Base-by-base conservation (phyloP, 2,113 vertebrate species). In the Polypterus senegalus region DNA sequence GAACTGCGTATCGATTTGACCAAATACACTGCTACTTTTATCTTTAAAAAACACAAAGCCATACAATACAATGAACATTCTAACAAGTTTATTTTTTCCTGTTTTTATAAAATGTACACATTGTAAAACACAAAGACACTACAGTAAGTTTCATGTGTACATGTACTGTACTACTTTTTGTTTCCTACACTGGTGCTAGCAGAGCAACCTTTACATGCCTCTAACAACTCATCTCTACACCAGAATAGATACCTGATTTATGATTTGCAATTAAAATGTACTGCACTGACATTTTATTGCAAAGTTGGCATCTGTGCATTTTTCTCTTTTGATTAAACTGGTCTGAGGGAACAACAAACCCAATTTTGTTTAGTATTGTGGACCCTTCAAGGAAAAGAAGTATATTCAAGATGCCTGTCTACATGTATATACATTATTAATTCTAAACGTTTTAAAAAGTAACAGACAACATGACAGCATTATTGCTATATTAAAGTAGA, bases 181-280 rank as follows among this genome's bases (percentile, higher is more conserved):
- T 47, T 69, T 68, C 68, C 83, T 85, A 85, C 83, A 84, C 83
- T 84, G 80, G 82, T 81, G 83, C 74, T 79, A 79, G 74, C 81
- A 85, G 81, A 83, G 79, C 77, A 77, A 74, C 73, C 63, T 65
- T 77, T 72, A 72, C 76, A 57, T 71, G 66, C 71, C 63, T 72
- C 63, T 70, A 62, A 69, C 59, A 74, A 72, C 73, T 78, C 72
- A 70, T 71, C 72, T 84, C 73, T 81, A 83, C 81, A 87, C 82
- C 84, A 85, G 84, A 86, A 83, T 85, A 86, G 85, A 83, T 80
- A 81, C 75, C 77, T 82, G 81, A 84, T 83, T 83, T 70, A 63
- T 65, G 77, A 44, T 76, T 85, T 74, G 68, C 73, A 74, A 74
- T 69, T 69, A 73, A 64, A 74, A 63, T 27, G 2, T 68, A 73